These are phyloP conservation scores for Paragorgia papillata DNA, from an alignment of 92 coral and sea anemone species.

Conservation along the genomic window DNA sequence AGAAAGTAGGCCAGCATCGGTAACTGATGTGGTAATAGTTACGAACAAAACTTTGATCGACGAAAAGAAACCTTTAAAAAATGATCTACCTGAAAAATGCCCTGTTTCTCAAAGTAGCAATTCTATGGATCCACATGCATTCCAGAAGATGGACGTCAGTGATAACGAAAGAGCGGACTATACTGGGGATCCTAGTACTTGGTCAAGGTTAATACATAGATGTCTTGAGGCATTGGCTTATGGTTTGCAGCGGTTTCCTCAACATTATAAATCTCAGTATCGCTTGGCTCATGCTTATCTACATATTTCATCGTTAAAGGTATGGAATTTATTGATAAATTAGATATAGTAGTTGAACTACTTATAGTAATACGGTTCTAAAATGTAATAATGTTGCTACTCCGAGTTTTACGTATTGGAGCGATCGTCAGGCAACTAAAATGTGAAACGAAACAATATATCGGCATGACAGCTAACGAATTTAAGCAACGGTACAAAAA, in stretches of 20 bases:
- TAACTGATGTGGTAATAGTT: background rate
- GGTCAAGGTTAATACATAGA: constrained; percentile 62
- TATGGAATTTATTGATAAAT: too few relatives aligned
- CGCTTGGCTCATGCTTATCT: constrained; percentile 86
- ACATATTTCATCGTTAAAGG: constrained; percentile 78
- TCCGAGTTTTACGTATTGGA: too few relatives aligned
- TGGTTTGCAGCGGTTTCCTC: constrained; percentile 89
- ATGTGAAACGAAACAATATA: too few relatives aligned
- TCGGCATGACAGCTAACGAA: too few relatives aligned
- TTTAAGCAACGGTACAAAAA: too few relatives aligned
- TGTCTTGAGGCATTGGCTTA: constrained; percentile 82
- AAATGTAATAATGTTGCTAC: too few relatives aligned
- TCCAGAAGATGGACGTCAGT: background rate
- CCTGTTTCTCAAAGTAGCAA: too few relatives aligned
- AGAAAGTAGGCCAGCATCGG: background rate
- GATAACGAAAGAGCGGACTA: background rate
- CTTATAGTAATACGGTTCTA: too few relatives aligned
- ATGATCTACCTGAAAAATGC: background rate
- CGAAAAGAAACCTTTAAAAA: background rate
- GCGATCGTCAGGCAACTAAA: too few relatives aligned
- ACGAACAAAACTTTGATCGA: background rate
- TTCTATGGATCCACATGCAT: too few relatives aligned
- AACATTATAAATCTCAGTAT: constrained; percentile 97
- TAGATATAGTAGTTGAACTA: too few relatives aligned
- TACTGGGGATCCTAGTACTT: background rate